Evolutionary conservation across 1,140 invertebrate genomes (phyloP).

Genomic region (Manduca sexta): DNA sequence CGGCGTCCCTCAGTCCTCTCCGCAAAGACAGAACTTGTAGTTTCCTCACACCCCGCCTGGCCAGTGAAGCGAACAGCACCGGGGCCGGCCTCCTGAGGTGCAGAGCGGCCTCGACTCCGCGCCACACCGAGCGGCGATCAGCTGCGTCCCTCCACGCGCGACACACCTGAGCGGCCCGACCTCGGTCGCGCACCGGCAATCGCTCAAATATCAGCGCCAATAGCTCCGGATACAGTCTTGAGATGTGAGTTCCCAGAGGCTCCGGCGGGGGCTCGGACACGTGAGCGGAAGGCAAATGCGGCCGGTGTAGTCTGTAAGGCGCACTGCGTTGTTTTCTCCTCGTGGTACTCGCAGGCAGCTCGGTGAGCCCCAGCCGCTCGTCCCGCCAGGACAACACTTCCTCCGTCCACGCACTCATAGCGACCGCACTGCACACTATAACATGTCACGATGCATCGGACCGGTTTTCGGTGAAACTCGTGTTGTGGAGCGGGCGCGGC

Average conservation of each 20-base stretch:
- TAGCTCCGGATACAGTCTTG: slow-evolving; percentile 92
- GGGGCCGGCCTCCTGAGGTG: slow-evolving; percentile 89
- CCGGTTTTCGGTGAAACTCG: slow-evolving; percentile 55
- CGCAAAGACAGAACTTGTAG: slow-evolving; percentile 92
- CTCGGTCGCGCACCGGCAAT: slow-evolving; percentile 90
- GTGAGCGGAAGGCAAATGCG: slow-evolving; percentile 69
- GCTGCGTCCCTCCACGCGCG: slow-evolving; percentile 92
- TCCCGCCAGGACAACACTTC: slow-evolving; percentile 59
- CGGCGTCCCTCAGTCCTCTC: slow-evolving; percentile 88
- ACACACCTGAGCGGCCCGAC: slow-evolving; percentile 92
- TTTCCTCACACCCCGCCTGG: slow-evolving; percentile 88
- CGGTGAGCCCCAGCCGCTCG: slow-evolving; percentile 62
- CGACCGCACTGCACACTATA: slow-evolving; percentile 66
- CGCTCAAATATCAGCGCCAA: slow-evolving; percentile 93
- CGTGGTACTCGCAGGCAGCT: slow-evolving; percentile 46
- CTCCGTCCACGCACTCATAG: slow-evolving; percentile 68
- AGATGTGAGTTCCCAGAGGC: slow-evolving; percentile 83
- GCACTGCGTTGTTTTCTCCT: slow-evolving; percentile 69
- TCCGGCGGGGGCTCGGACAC: slow-evolving; percentile 52
- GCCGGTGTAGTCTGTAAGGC: slow-evolving; percentile 74
- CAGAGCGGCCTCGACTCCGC: slow-evolving; percentile 91
- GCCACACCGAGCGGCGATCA: slow-evolving; percentile 93
- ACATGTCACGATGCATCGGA: slow-evolving; percentile 50
- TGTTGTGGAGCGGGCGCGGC: slow-evolving; percentile 40
- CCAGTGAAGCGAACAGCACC: slow-evolving; percentile 88